phyloP scores from a whole-genome alignment of 2,797 vertebrate genomes.

The Pseudomugil gertrudae region DNA sequence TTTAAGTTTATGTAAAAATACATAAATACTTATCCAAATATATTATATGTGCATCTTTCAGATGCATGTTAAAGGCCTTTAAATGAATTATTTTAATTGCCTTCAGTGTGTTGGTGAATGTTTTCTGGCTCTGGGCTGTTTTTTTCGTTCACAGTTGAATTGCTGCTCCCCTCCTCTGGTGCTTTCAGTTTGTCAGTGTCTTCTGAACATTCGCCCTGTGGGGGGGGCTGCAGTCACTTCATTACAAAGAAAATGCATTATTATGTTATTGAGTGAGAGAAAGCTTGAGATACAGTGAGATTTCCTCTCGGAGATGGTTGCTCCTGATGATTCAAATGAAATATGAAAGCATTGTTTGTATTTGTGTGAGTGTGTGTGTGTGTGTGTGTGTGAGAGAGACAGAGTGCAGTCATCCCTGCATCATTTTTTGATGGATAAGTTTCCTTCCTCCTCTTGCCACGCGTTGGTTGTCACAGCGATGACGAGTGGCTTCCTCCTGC shows the following conservation, averaged over 20 bases:
- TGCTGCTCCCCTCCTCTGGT: slow-evolving; percentile 33
- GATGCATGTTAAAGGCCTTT: slow-evolving; percentile 20
- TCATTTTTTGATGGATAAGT: slow-evolving; percentile 73
- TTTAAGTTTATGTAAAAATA: neutral
- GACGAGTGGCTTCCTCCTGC: slow-evolving; percentile 74
- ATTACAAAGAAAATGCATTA: slow-evolving; percentile 62
- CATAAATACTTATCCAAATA: neutral
- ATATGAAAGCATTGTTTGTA: slow-evolving; percentile 53
- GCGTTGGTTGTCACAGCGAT: slow-evolving; percentile 66
- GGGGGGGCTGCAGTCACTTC: slow-evolving; percentile 58
- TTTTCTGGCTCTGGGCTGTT: slow-evolving; percentile 39
- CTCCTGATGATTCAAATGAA: slow-evolving; percentile 69
- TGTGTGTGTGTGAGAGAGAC: slow-evolving; percentile 16
- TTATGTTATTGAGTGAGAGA: slow-evolving; percentile 45
- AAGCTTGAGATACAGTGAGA: slow-evolving; percentile 49
- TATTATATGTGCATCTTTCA: slow-evolving; percentile 15
- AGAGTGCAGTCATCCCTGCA: slow-evolving; percentile 57
- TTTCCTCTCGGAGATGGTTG: slow-evolving; percentile 60
- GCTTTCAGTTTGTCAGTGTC: slow-evolving; percentile 42
- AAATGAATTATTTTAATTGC: slow-evolving; percentile 24
- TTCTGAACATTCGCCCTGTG: slow-evolving; percentile 47
- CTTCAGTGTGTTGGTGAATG: slow-evolving; percentile 29
- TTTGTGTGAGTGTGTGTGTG: slow-evolving; percentile 26
- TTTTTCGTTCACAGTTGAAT: slow-evolving; percentile 53
- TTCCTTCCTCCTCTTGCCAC: slow-evolving; percentile 62